Evolutionary conservation across 1,140 invertebrate genomes (phyloP).

Genomic region (Zelostemma sp.): DNA sequence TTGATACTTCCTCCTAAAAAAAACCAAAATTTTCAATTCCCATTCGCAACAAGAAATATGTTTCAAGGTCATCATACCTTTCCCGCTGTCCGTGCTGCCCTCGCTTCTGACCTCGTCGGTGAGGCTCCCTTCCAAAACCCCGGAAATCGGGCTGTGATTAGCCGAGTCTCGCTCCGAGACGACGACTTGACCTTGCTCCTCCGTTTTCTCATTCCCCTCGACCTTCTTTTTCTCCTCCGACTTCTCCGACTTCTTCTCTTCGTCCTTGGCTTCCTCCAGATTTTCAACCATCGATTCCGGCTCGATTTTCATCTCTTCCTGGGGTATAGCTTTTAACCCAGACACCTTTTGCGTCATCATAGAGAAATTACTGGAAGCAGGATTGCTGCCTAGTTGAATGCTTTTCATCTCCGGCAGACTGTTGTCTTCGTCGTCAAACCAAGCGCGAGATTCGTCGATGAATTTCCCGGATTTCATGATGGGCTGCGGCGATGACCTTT

Average conservation of each 20-base stretch:
- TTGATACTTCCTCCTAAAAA: slow-evolving; percentile 74
- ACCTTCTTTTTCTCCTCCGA: slow-evolving; percentile 17
- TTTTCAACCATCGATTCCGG: background rate
- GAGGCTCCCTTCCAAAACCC: slow-evolving; percentile 66
- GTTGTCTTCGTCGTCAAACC: slow-evolving; percentile 54
- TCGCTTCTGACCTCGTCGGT: slow-evolving; percentile 70
- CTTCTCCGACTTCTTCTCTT: background rate
- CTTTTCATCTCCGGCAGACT: slow-evolving; percentile 28
- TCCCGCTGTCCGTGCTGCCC: slow-evolving; percentile 65
- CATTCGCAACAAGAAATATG: background rate
- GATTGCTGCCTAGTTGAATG: slow-evolving; percentile 52
- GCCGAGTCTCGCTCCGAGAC: slow-evolving; percentile 69
- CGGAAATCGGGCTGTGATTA: slow-evolving; percentile 71
- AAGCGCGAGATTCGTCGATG: slow-evolving; percentile 29
- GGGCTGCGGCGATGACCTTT: slow-evolving; percentile 34
- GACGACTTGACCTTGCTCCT: slow-evolving; percentile 30
- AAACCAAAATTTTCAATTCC: slow-evolving; percentile 36
- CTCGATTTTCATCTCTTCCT: background rate
- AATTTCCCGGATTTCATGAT: slow-evolving; percentile 41
- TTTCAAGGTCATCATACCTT: slow-evolving; percentile 51
- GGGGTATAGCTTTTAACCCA: background rate
- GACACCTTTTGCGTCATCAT: slow-evolving; percentile 37
- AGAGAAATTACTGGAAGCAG: slow-evolving; percentile 47
- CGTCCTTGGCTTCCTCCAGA: slow-evolving; percentile 6
- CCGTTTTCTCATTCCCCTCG: slow-evolving; percentile 19